Percentiles rank a stretch among this genome's conserved stretches.
phyloP scores from a whole-genome alignment of 2,888 invertebrate species.

The Tholera decimalis region DNA sequence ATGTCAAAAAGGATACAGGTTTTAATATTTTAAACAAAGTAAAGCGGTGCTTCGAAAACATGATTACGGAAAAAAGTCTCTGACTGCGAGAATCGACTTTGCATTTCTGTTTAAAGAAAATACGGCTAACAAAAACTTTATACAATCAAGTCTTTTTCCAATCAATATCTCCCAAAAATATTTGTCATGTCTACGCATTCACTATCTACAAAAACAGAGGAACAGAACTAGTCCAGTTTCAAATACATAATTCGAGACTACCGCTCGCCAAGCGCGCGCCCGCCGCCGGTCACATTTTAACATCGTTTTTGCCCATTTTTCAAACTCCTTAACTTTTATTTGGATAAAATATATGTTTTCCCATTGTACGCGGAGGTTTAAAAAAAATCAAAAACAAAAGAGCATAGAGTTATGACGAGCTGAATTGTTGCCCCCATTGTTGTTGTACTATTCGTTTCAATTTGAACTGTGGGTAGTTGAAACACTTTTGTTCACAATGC shows the following conservation, averaged over 20 bases:
- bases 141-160: neutral
- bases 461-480: conserved; percentile 45
- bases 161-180: conserved; percentile 3
- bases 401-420: conserved; percentile 50
- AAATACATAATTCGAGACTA: conserved; percentile 41
- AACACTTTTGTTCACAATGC: conserved; percentile 47
- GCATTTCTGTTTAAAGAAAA: no score
- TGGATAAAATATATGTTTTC: conserved; percentile 53
- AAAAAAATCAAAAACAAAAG: conserved; percentile 58
- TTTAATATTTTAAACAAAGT: conserved; percentile 12
- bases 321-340: conserved; percentile 59
- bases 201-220: conserved; percentile 25
- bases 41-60: neutral
- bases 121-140: neutral
- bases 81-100: no score
- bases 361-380: conserved; percentile 53
- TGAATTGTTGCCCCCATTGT: conserved; percentile 56
- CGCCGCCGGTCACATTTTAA: conserved; percentile 36
- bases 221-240: conserved; percentile 19
- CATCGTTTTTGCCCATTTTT: conserved; percentile 50
- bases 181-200: conserved; percentile 20
- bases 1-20: conserved; percentile 1
- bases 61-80: neutral
- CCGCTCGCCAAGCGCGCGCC: conserved; percentile 3
- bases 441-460: conserved; percentile 51